These are phyloP conservation scores for Neodon shergylaensis DNA, from an alignment of 2,113 vertebrate genomes.

Conservation along the genomic window DNA sequence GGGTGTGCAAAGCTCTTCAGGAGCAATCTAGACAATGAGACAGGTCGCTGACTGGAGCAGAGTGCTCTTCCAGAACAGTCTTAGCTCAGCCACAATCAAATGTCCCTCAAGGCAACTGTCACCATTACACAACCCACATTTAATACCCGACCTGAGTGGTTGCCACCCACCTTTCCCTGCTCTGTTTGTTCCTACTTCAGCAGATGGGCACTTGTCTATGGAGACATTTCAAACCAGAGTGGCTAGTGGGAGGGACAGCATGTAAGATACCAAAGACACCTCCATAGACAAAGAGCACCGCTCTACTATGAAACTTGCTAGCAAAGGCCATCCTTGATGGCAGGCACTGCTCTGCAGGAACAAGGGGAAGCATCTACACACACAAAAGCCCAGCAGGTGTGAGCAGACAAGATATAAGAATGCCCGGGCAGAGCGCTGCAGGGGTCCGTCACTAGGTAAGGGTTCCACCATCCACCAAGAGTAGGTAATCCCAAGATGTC, in stretches of 20 bases:
- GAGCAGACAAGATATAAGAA: too few species aligned
- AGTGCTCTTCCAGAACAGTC: not conserved
- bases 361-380: not conserved
- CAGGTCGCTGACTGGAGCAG: not conserved
- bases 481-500: not conserved
- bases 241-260: not conserved
- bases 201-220: rapidly evolving
- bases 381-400: not conserved
- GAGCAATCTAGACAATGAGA: slow-evolving; percentile 87
- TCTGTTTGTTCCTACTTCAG: not conserved
- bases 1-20: slow-evolving; percentile 94
- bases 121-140: rapidly evolving
- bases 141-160: rapidly evolving
- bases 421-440: rapidly evolving
- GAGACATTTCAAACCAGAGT: too few species aligned
- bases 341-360: not conserved
- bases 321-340: not conserved
- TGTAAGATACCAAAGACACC: not conserved
- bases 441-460: not conserved
- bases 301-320: too few species aligned
- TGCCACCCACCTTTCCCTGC: not conserved
- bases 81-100: too few species aligned
- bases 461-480: not conserved
- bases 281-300: not conserved
- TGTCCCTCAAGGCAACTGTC: not conserved